A percentile compares a stretch with the other conserved stretches of the same genome.
Conservation (phyloP, 2,888 invertebrate genomes). For the Pterostichus madidus region DNA sequence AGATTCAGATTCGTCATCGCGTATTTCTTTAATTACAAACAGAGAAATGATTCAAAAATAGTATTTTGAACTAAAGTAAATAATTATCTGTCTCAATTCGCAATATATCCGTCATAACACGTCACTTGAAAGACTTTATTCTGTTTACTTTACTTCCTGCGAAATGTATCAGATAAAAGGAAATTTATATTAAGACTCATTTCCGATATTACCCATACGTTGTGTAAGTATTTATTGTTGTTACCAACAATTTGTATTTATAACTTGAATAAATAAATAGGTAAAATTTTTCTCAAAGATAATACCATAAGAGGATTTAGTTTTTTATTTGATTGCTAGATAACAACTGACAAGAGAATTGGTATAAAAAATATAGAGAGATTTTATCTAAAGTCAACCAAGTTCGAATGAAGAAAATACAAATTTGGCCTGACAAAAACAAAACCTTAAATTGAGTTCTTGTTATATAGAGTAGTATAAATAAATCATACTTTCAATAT, state of each 20-base stretch:
- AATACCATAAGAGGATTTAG: too few species aligned
- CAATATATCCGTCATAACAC: background rate
- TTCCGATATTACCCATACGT: slow-evolving; percentile 36
- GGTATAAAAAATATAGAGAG: too few species aligned
- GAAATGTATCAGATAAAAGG: slow-evolving; percentile 40
- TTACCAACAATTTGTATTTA: background rate
- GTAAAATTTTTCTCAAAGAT: background rate
- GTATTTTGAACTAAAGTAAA: background rate
- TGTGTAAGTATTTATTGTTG: background rate
- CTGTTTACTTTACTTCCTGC: background rate
- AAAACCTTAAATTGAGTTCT: too few species aligned
- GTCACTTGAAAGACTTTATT: background rate
- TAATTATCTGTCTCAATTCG: background rate
- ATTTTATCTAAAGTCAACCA: too few species aligned
- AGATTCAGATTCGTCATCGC: background rate
- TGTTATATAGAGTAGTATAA: too few species aligned
- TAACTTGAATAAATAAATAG: slow-evolving; percentile 18
- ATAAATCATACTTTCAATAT: too few species aligned
- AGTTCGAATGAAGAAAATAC: too few species aligned
- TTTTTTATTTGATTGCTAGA: too few species aligned
- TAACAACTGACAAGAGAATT: too few species aligned
- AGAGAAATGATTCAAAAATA: background rate
- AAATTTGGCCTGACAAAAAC: too few species aligned
- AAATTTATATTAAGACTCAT: slow-evolving; percentile 18
- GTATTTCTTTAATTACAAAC: background rate